Evolutionary conservation across 2,888 invertebrate genomes (phyloP).

Genomic region (Malthinus flaveolus): DNA sequence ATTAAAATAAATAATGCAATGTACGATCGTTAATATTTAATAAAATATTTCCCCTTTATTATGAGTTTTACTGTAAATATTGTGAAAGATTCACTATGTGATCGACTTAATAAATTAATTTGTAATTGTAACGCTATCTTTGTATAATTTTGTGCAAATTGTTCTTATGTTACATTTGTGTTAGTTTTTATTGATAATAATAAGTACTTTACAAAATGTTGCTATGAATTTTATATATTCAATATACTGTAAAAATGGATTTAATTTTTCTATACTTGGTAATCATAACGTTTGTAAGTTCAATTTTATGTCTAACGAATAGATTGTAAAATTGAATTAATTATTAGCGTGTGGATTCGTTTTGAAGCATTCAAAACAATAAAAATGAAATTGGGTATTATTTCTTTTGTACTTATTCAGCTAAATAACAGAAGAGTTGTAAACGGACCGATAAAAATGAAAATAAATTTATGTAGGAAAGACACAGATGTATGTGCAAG

Average conservation of each 20-base stretch:
- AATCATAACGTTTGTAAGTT: no score
- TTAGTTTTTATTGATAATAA: constrained; percentile 35
- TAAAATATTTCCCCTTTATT: constrained; percentile 27
- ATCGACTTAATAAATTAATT: constrained; percentile 18
- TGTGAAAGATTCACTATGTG: constrained; percentile 31
- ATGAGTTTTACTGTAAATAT: constrained; percentile 17
- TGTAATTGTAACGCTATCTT: constrained; percentile 30
- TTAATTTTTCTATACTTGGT: no score
- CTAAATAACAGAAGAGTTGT: no score
- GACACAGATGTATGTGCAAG: no score
- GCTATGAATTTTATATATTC: constrained; percentile 44
- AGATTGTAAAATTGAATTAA: no score
- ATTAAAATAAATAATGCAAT: constrained; percentile 5
- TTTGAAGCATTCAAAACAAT: no score
- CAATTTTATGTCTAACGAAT: no score
- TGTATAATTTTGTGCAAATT: constrained; percentile 34
- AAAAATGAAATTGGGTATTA: no score
- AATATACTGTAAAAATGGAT: constrained; percentile 33
- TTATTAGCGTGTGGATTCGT: no score
- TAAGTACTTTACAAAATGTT: constrained; percentile 38
- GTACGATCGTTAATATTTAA: constrained; percentile 6
- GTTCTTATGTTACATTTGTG: constrained; percentile 34
- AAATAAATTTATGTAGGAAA: no score
- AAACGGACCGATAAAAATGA: no score
- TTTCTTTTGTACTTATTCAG: no score